A percentile compares a stretch with the other conserved stretches of the same genome.
Evolutionary conservation across 2,888 invertebrate species (phyloP).

Genomic region (Dryocosmus kuriphilus): DNA sequence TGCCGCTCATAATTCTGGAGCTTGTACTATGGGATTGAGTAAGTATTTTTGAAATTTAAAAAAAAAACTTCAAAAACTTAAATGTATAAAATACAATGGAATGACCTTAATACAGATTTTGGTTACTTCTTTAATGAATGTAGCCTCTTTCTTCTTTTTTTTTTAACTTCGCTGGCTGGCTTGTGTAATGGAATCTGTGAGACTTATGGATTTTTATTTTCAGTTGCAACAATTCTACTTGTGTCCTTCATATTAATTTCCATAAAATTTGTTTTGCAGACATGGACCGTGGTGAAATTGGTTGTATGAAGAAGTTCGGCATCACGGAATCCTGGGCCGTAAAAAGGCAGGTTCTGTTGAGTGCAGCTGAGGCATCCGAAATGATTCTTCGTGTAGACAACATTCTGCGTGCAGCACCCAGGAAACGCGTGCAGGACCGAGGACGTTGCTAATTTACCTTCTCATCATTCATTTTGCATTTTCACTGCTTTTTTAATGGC

Average conservation of each 20-base stretch:
- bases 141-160: too few relatives aligned
- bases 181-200: too few relatives aligned
- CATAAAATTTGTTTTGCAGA: conserved; percentile 79
- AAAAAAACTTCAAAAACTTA: neutral
- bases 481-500: conserved; percentile 28
- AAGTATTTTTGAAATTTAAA: conserved; percentile 65
- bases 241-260: neutral
- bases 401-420: conserved; percentile 95
- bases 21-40: conserved; percentile 88
- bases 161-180: too few relatives aligned
- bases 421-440: conserved; percentile 91
- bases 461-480: conserved; percentile 14
- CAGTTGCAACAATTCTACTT: too few relatives aligned
- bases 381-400: conserved; percentile 99
- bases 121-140: too few relatives aligned
- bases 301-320: conserved; percentile 93
- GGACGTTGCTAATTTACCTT: conserved; percentile 84
- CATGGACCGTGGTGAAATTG: conserved; percentile 92
- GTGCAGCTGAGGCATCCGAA: conserved; percentile 98
- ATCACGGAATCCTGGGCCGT: conserved; percentile 98
- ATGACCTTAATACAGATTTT: too few relatives aligned
- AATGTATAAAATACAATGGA: too few relatives aligned
- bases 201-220: too few relatives aligned
- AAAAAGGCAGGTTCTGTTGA: conserved; percentile 95
- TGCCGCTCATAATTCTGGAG: conserved; percentile 92